Base-by-base conservation (phyloP, 1,140 invertebrate genomes). In the Brachionus rubens region DNA sequence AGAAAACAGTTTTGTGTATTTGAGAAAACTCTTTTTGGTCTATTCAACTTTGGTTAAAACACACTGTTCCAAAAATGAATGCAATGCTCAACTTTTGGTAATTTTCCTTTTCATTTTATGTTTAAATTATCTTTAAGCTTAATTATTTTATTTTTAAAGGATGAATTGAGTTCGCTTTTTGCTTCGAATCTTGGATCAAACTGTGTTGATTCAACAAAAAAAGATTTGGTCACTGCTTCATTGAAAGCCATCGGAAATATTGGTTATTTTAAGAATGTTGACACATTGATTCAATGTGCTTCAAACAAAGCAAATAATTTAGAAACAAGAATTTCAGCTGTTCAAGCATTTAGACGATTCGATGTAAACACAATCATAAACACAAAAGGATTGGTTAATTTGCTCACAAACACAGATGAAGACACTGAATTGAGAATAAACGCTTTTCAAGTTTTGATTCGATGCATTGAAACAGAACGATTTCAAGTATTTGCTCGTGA, bases 391-490 rank as follows among this genome's bases (percentile, higher is more conserved):
- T 41, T 72, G 16, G 50, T 54, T n/a, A 28, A 72, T 54, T 50
- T 72, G 30, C 28, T 48, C 7, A 48, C 30, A 16, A 50, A 72
- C 24, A 50, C 50, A 21, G 33, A 72, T 16, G 68, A 72, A 48
- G 68, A 72, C 14, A 72, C 68, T 41, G 68, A 72, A 26, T 40
- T 72, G 46, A 72, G 68, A 72, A 72, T 72, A 72, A 72, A 72
- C 24, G 68, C 46, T 36, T 72, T 72, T 26, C 46, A 54, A 72
- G 40, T 72, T 21, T 19, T 72, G n/a, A 30, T 72, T 30, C 30
- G 40, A 72, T 48, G 46, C 19, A 24, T 54, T 50, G 68, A 72
- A 7, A 50, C 43, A 14, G 46, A 72, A 50, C n/a, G 19, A 54
- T 72, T 72, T 33, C 50, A 72, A 48, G n/a, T 33, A 50, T 72